Percentiles rank a stretch among this genome's conserved stretches.
Evolutionary conservation across 2,113 vertebrate species (phyloP).

Genomic region (Australoheros scitulus): DNA sequence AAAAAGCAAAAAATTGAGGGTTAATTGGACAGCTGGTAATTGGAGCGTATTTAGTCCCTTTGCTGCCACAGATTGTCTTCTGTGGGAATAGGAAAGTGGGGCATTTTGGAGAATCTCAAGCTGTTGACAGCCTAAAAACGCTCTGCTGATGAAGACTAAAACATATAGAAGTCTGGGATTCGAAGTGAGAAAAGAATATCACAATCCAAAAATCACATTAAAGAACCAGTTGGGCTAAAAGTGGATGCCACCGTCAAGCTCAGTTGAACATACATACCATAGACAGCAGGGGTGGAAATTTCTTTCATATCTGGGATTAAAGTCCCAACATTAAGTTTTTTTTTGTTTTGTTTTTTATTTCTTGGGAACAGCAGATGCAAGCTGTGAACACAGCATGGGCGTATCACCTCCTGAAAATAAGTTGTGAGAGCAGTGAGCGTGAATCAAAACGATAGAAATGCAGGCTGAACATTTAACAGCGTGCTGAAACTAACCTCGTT

Average conservation of each 20-base stretch:
- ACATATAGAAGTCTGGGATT: constrained; percentile 1
- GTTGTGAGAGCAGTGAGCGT: background rate
- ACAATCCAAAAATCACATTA: constrained; percentile 29
- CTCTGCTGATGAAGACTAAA: constrained; percentile 9
- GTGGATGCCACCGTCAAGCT: background rate
- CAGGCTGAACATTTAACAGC: background rate
- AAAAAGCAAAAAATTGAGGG: constrained; percentile 11
- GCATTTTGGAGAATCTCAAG: constrained; percentile 32
- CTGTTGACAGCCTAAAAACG: constrained; percentile 36
- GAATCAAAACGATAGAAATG: background rate
- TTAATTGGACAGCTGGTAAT: constrained; percentile 50
- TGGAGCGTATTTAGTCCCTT: constrained; percentile 32
- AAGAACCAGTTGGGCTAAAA: too few relatives aligned
- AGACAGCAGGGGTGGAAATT: background rate
- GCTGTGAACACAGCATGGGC: background rate
- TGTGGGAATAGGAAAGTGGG: constrained; percentile 22
- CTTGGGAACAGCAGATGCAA: background rate
- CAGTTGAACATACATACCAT: background rate
- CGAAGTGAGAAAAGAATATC: background rate
- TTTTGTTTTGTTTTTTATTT: background rate
- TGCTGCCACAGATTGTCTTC: constrained; percentile 25
- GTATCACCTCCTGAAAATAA: background rate
- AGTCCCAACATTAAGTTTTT: too few relatives aligned
- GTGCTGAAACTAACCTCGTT: background rate
- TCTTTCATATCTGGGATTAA: background rate